Evolutionary conservation across 1,140 invertebrate genomes (phyloP), one percentile per base, ranked within the genome.

Genomic region (Pachyrhynchus sulphureomaculatus): DNA sequence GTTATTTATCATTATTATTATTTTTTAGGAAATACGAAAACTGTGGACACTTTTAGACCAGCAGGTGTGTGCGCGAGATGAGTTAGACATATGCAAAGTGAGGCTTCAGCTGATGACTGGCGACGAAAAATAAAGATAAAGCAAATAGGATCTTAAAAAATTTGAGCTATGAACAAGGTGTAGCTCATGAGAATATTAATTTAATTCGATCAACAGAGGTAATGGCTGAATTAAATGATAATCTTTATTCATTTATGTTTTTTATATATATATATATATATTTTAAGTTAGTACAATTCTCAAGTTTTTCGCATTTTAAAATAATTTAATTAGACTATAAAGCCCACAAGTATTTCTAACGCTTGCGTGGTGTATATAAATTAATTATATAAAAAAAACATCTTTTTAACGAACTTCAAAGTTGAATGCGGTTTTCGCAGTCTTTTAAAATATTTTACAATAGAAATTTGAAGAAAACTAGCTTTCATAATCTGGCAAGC

Each of bases 31-130:
- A 66, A 69, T 86, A 32, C 71, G 86, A 23, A 75, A 79, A 17
- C 65, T 84, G n/a, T 89, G 86, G 86, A 78, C 81, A 36, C 75
- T 78, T 47, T 68, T 85, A 2, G 79, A 76, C 68, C 83, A 86
- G 65, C 77, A 82, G 68, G 79, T 88, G 3, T 81, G 81, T 24
- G 82, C 84, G 6, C 77, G 84, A 37, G 90, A 92, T 77, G 90
- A 92, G 77, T 68, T 92, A 21, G 81, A 83, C 62, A 90, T 91
- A 84, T 88, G 87, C 18, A 89, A 86, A 62, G 82, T 84, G 34
- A 74, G 88, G 33, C 75, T 91, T 15, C 71, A 83, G 52, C 61
- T 86, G 5, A 76, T 80, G n/a, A 71, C 57, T 13, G 55, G 15
- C 5, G 57, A 53, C 17, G 67, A 70, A 21, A 37, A 67, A 66